Conservation (phyloP, 2,797 vertebrate species). For the Tiaroga cobitis region DNA sequence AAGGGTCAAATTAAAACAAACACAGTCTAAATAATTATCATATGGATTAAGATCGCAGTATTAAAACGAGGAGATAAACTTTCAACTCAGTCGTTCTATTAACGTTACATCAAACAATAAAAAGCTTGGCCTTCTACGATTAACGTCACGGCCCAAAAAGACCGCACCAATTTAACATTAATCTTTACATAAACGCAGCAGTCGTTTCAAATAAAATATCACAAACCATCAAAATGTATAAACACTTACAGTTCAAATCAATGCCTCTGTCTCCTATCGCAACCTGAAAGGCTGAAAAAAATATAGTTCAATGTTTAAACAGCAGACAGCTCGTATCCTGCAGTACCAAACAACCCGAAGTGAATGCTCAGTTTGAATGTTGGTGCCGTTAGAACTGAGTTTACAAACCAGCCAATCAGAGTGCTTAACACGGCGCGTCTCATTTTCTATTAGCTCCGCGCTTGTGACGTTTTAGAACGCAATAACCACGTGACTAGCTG, state of each 20-base stretch:
- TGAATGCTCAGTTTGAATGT: slow-evolving; percentile 33
- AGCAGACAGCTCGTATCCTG: background rate
- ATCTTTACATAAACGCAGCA: background rate
- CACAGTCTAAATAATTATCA: background rate
- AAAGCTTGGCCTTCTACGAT: no score
- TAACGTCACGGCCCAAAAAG: background rate
- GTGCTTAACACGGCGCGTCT: background rate
- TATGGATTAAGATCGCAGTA: background rate
- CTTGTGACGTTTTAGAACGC: background rate
- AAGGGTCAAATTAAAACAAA: background rate
- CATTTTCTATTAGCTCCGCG: slow-evolving; percentile 39
- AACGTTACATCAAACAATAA: background rate
- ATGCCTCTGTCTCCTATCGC: background rate
- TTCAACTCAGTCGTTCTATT: background rate
- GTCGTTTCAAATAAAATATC: background rate
- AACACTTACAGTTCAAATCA: background rate
- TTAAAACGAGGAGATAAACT: background rate
- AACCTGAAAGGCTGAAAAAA: background rate
- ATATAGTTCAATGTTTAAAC: background rate
- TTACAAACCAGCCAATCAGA: slow-evolving; percentile 57
- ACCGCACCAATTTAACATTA: background rate
- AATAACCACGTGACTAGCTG: slow-evolving; percentile 33
- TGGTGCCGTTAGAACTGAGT: slow-evolving; percentile 43
- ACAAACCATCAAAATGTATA: accelerated
- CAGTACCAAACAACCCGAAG: background rate